These are phyloP conservation scores for Arenicola marina DNA, from an alignment of 2,888 invertebrate species.

Conservation along the genomic window DNA sequence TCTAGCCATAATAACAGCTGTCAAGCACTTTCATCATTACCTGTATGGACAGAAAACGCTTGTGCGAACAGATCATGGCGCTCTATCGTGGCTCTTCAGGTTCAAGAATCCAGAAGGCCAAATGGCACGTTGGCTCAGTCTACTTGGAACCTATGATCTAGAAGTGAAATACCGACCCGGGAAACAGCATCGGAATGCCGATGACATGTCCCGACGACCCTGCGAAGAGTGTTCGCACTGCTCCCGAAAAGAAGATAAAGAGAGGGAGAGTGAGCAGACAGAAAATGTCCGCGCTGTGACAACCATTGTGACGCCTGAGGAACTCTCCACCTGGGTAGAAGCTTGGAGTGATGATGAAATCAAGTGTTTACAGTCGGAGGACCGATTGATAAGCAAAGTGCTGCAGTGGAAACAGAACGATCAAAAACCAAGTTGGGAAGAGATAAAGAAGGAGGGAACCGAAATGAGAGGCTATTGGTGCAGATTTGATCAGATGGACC, in stretches of 20 bases:
- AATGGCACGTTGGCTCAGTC: slow-evolving; percentile 24
- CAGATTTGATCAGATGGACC: not conserved
- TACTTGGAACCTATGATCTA: slow-evolving; percentile 17
- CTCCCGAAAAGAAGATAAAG: not conserved
- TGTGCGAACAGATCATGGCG: slow-evolving; percentile 31
- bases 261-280: not conserved
- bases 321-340: not conserved
- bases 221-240: not conserved
- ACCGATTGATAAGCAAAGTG: not conserved
- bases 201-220: slow-evolving; percentile 27
- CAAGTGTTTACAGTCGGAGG: not conserved
- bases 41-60: slow-evolving; percentile 27
- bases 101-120: slow-evolving; percentile 20
- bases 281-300: not conserved
- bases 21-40: slow-evolving; percentile 32
- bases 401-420: not conserved
- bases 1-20: slow-evolving; percentile 25
- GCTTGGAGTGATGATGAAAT: not conserved
- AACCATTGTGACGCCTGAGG: not conserved
- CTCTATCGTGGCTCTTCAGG: slow-evolving; percentile 27
- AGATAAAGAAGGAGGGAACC: not conserved
- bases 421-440: not conserved
- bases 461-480: not conserved
- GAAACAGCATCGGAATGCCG: slow-evolving; percentile 27
- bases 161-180: slow-evolving; percentile 25